Evolutionary conservation across 2,888 invertebrate genomes (phyloP), one percentile per base, ranked within the genome.

Genomic region (Agrotis ipsilon): DNA sequence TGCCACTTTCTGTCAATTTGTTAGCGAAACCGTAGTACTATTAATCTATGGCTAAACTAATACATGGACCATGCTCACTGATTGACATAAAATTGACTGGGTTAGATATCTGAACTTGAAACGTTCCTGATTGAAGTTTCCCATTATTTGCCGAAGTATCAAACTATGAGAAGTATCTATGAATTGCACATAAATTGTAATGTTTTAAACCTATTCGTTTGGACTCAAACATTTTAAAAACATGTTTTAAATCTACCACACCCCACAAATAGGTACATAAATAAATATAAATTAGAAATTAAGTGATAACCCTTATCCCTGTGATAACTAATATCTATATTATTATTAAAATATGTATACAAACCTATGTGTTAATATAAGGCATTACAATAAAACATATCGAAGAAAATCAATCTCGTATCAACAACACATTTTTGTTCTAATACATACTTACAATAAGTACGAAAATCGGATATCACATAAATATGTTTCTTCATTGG

Each of bases 231-330:
- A 24, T 27, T 39, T 18, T 9, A 18, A 32, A 39, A 13, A 51
- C 16, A 1, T n/a, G n/a, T 21, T 24, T 13, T 21, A 18, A n/a
- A 61, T 6, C 7, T 21, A 39, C 46, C 46, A 43, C 24, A 54
- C 5, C n/a, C 13, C 13, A 43, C n/a, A 46, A 21, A 18, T 27
- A 43, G 6, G 11, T n/a, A 66, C 18, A 0, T 24, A 13, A 5
- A 16, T 24, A 32, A 48, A n/a, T 54, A 39, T 59, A 51, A 62
- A 62, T 39, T 82, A 82, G 64, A 57, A 66, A 57, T 39, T 76
- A 81, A 82, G 68, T 55, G 48, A 66, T n/a, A 66, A 69, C 80
- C 80, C 68, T 79, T 79, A 75, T 80, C 80, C 85, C 83, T 83
- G 83, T 83, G 83, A 83, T 83, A 83, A 70, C 27, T 74, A 51